These are phyloP conservation scores for Scomber colias DNA, from an alignment of 2,113 vertebrate genomes.

Conservation along the genomic window DNA sequence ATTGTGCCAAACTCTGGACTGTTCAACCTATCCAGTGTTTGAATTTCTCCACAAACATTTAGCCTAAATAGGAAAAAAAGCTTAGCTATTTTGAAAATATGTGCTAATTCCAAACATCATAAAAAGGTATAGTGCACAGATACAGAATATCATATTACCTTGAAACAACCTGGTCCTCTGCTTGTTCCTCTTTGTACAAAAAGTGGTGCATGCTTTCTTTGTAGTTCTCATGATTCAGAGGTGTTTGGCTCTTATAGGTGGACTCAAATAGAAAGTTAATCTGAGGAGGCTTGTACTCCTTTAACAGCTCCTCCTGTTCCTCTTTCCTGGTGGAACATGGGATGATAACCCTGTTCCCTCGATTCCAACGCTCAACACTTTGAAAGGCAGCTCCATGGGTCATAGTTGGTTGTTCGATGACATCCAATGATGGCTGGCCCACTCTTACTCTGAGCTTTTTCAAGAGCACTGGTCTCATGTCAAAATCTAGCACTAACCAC, in stretches of 20 bases:
- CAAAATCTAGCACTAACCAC: constrained; percentile 92
- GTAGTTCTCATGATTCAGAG: constrained; percentile 85
- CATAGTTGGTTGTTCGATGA: neutral
- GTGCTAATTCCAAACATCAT: neutral
- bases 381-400: neutral
- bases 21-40: constrained; percentile 68
- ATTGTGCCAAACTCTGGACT: constrained; percentile 66
- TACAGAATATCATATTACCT: constrained; percentile 55
- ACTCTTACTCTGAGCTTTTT: constrained; percentile 85
- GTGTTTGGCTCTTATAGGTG: accelerated
- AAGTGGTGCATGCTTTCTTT: constrained; percentile 89
- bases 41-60: constrained; percentile 80
- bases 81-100: neutral
- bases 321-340: constrained; percentile 76
- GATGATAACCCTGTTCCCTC: constrained; percentile 86
- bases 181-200: constrained; percentile 88
- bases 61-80: constrained; percentile 79
- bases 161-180: constrained; percentile 82
- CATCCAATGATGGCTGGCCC: constrained; percentile 60
- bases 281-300: constrained; percentile 85
- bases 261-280: constrained; percentile 64
- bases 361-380: constrained; percentile 83
- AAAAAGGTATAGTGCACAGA: neutral
- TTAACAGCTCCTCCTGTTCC: constrained; percentile 82
- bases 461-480: constrained; percentile 86